These are phyloP conservation scores for Anthoscopus minutus DNA, from an alignment of 2,113 vertebrate genomes.

Conservation along the genomic window DNA sequence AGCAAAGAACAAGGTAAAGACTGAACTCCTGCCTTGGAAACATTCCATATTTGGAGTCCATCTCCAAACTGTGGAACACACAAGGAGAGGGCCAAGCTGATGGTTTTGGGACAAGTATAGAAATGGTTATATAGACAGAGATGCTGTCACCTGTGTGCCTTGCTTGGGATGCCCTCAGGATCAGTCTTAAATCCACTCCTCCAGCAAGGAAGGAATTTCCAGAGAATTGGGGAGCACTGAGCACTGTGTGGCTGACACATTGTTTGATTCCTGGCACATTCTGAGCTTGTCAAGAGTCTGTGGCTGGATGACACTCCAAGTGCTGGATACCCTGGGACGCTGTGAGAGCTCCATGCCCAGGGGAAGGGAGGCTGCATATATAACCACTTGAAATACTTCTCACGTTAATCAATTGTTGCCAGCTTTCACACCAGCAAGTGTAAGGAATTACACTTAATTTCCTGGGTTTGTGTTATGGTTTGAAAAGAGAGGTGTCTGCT, in stretches of 20 bases:
- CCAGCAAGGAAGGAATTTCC: neutral
- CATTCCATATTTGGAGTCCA: accelerated
- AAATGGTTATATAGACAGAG: neutral
- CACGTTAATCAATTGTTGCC: neutral
- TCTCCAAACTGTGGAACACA: neutral
- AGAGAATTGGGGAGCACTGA: neutral
- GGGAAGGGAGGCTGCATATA: neutral
- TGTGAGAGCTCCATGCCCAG: neutral
- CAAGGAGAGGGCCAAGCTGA: neutral
- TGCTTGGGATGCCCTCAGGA: accelerated
- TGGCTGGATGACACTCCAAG: neutral
- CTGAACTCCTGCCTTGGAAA: neutral
- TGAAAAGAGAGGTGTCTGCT: too few relatives aligned
- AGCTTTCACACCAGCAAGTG: neutral
- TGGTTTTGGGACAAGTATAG: neutral
- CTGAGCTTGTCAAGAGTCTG: neutral
- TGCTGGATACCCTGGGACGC: accelerated
- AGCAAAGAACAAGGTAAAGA: neutral
- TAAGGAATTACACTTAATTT: neutral
- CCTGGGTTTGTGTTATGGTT: neutral
- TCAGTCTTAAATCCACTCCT: neutral
- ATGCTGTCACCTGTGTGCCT: neutral
- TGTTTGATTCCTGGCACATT: neutral
- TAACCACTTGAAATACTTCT: neutral
- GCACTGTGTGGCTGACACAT: neutral